Conservation (phyloP, 2,888 invertebrate genomes). For the Brachyopa scutellaris region DNA sequence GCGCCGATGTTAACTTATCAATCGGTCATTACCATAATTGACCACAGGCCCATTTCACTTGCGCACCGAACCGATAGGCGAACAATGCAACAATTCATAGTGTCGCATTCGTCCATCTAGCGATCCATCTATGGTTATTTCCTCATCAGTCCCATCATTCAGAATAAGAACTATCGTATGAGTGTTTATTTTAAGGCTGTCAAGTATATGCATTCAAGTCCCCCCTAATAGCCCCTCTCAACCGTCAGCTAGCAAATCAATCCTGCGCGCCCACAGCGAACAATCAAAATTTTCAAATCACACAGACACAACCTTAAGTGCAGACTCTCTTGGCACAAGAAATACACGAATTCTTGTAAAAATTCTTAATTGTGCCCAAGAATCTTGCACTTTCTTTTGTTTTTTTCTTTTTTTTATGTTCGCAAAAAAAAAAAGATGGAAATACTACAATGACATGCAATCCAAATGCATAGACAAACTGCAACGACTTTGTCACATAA, state of each 20-base stretch:
- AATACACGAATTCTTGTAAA: constrained; percentile 55
- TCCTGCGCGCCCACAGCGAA: constrained; percentile 58
- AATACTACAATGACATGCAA: constrained; percentile 48
- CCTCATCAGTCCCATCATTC: constrained; percentile 36
- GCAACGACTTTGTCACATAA: constrained; percentile 60
- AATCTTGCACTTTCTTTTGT: constrained; percentile 47
- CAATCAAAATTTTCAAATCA: constrained; percentile 19
- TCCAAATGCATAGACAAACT: constrained; percentile 46
- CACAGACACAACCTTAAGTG: neutral
- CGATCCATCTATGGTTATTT: constrained; percentile 66
- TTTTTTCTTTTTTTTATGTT: constrained; percentile 9
- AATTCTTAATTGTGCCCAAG: constrained; percentile 58
- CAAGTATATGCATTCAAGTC: constrained; percentile 41
- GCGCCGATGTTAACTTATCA: constrained; percentile 45
- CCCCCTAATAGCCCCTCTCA: constrained; percentile 15
- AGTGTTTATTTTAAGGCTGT: constrained; percentile 69
- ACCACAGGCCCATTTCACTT: constrained; percentile 44
- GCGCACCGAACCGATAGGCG: constrained; percentile 20
- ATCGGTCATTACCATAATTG: constrained; percentile 67
- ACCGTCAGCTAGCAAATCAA: constrained; percentile 43
- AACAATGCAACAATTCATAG: constrained; percentile 34
- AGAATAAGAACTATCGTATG: constrained; percentile 41
- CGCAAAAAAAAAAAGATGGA: constrained; percentile 4
- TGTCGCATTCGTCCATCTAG: constrained; percentile 13
- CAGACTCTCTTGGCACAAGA: constrained; percentile 49